Evolutionary conservation across 2,888 invertebrate species (phyloP).

Genomic region (Seira ritae): DNA sequence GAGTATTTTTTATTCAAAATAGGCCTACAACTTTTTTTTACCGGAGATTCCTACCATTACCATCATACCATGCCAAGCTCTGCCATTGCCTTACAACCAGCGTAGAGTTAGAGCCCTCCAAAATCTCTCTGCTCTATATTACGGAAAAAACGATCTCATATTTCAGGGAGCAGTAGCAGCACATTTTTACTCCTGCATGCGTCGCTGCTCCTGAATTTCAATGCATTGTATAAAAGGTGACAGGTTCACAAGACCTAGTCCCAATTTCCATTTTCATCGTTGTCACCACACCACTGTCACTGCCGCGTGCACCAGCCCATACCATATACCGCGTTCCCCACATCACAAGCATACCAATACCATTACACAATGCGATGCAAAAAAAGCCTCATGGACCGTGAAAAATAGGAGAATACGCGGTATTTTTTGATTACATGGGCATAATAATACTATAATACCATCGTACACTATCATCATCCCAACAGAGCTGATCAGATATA

Average conservation of each 20-base stretch:
- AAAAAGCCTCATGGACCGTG: slow-evolving; percentile 33
- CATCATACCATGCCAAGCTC: neutral
- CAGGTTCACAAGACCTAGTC: slow-evolving; percentile 51
- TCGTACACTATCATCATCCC: no score
- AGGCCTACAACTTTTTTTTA: neutral
- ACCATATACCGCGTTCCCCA: no score
- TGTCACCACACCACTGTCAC: slow-evolving; percentile 16
- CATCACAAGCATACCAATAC: no score
- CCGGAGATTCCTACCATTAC: neutral
- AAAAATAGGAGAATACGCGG: slow-evolving; percentile 26
- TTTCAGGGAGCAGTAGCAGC: slow-evolving; percentile 50
- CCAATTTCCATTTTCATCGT: slow-evolving; percentile 55
- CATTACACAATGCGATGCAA: slow-evolving; percentile 9
- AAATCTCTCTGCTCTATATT: slow-evolving; percentile 45
- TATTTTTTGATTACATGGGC: no score
- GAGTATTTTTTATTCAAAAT: neutral
- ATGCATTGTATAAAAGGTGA: slow-evolving; percentile 56
- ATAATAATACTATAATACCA: slow-evolving; percentile 34
- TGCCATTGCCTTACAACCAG: neutral
- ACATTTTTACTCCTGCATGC: slow-evolving; percentile 53
- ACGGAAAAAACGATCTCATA: slow-evolving; percentile 50
- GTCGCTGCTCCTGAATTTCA: slow-evolving; percentile 52
- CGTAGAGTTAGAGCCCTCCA: no score
- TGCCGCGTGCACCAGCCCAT: neutral
- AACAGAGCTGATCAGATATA: no score